Base-by-base conservation (phyloP, 1,140 invertebrate genomes). In the Temnothorax curvispinosus region DNA sequence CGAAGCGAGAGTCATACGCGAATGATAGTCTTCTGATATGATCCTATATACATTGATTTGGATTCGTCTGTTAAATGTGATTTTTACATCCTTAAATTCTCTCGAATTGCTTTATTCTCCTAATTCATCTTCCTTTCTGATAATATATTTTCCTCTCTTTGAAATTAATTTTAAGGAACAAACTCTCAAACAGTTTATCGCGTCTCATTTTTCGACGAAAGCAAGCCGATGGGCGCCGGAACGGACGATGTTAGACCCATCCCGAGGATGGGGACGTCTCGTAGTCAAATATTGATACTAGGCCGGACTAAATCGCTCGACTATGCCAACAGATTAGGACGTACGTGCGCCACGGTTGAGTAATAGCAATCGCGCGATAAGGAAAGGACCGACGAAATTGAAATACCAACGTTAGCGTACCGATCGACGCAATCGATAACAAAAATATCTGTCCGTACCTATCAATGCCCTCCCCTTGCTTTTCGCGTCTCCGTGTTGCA, bases 211-310 rank as follows among this genome's bases (percentile, higher is more conserved):
- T 89, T 60, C 58, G 62, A 76, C 69, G 64, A 87, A 50, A 65
- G 41, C 50, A 38, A 62, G 44, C 44, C 27, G 35, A 58, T 78
- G 87, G 85, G 81, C 89, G 87, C 72, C 72, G 44, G 27, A 56
- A 89, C 44, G 71, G 76, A 64, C 81, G 85, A 90, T 58, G 67
- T 74, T 82, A 74, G 80, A 82, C 65, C 88, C 58, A 71, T 76
- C 85, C 62, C 65, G 89, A 85, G 77, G 72, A 89, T 85, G 89
- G 89, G 82, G 81, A 77, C 67, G 89, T 76, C 88, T 84, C 89
- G 87, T 92, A 80, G 82, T 93, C 93, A 93, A 93, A 93, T 93
- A 93, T 93, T 93, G 93, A 93, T 93, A 93, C 90, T 92, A 88
- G 87, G 88, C 91, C 87, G 85, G 88, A 91, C 91, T 86, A 91